Evolutionary conservation across 2,797 vertebrate species (phyloP), one percentile per base, ranked within the genome.

Genomic region (Allobates femoralis): DNA sequence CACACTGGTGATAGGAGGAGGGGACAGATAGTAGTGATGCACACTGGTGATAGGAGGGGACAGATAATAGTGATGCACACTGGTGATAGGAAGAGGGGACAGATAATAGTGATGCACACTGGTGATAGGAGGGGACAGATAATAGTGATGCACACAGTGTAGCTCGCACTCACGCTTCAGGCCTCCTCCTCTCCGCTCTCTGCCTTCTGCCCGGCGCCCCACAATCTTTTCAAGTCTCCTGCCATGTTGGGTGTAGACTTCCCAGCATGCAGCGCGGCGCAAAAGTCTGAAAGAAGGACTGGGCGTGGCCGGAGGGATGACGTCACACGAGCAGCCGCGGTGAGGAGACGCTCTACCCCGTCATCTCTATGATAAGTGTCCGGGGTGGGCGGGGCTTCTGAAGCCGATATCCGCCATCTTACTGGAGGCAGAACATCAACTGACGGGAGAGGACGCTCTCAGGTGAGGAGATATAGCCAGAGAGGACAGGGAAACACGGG

Each of bases 171-270:
- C 71, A 69, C 12, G n/a, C 50, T 34, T 71, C 67, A 55, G 30
- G 10, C 79, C 10, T 19, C 23, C 28, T 60, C 56, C 77, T 60
- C 53, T 3, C 34, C 77, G 78, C 18, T 32, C 67, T 23, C 28
- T 21, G 50, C 32, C 67, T 80, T 19, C 56, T 7, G n/a, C 84
- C 81, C 90, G 81, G 28, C 50, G 53, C 80, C 56, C 79, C 53
- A 75, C 30, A 85, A 37, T 62, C 80, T 89, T 79, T 90, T 90
- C 89, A 91, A 69, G 90, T 55, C 89, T 88, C 79, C 88, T 87
- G 92, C 92, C 92, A 77, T 85, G 80, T 83, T 87, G 86, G 86
- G 86, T 87, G 86, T 87, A 83, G 74, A 19, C 62, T 83, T 73
- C 86, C 86, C 86, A 64, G 34, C 62, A 87, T 83, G 37, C 86